Conservation (phyloP, 92 coral and sea anemone species). For the Pocillopora meandrina region DNA sequence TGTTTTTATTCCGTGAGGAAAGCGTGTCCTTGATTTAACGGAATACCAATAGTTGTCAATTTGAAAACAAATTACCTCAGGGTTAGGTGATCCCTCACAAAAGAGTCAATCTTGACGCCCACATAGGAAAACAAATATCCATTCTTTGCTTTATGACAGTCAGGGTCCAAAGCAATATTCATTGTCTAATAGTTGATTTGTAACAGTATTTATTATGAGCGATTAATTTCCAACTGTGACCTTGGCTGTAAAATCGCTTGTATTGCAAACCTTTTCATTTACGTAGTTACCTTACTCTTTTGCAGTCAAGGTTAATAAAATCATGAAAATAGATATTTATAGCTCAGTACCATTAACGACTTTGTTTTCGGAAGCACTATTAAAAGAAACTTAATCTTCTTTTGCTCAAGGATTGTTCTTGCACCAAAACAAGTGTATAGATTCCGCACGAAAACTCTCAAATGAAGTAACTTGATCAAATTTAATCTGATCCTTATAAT, state of each 20-base stretch:
- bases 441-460: too few relatives aligned
- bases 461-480: too few relatives aligned
- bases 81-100: constrained; percentile 23
- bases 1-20: neutral
- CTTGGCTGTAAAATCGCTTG: constrained; percentile 12
- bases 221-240: constrained; percentile 8
- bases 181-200: neutral
- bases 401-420: too few relatives aligned
- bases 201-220: neutral
- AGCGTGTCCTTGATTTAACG: neutral
- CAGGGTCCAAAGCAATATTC: constrained; percentile 30
- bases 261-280: neutral
- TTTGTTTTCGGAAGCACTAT: neutral
- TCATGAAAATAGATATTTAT: neutral
- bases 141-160: constrained; percentile 23
- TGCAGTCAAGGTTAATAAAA: neutral
- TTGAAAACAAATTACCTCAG: constrained; percentile 15
- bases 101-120: constrained; percentile 33
- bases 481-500: neutral
- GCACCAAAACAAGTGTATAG: neutral
- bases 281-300: neutral
- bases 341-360: neutral
- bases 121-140: constrained; percentile 20
- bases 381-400: neutral
- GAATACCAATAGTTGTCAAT: constrained; percentile 1